phyloP scores from a whole-genome alignment of 2,888 invertebrate genomes.

The Metallyticus violacea region DNA sequence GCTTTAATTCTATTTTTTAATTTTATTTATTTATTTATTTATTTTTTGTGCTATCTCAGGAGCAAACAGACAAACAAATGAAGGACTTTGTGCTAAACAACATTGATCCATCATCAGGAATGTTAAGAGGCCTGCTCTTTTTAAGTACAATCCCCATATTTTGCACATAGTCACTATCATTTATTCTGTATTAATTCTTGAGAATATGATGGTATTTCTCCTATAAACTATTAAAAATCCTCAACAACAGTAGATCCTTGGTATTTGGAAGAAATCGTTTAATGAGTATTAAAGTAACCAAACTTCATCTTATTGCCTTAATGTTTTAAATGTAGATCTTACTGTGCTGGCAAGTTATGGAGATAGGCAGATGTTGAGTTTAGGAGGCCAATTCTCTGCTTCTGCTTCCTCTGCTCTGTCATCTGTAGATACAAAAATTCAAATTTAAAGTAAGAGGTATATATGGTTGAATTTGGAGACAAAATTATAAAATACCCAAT shows the following conservation, averaged over 20 bases:
- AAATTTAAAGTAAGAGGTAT: slow-evolving; percentile 3
- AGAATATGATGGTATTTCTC: not conserved
- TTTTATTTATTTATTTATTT: too few relatives aligned
- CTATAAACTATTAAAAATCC: not conserved
- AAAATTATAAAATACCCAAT: too few relatives aligned
- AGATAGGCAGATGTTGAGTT: slow-evolving; percentile 70
- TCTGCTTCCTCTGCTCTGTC: slow-evolving; percentile 94
- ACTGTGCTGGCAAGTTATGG: slow-evolving; percentile 21
- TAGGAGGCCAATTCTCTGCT: slow-evolving; percentile 83
- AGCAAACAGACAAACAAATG: not conserved
- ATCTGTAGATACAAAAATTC: slow-evolving; percentile 56
- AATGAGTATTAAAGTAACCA: not conserved
- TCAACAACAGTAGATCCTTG: not conserved
- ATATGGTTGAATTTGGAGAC: too few relatives aligned
- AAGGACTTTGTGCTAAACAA: not conserved
- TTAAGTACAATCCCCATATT: not conserved
- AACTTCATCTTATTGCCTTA: not conserved
- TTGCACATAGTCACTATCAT: not conserved
- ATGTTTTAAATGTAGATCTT: not conserved
- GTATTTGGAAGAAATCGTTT: not conserved
- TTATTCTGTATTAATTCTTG: not conserved
- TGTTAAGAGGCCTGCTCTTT: not conserved
- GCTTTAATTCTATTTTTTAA: not conserved
- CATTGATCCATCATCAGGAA: not conserved
- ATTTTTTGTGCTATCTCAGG: not conserved